Base-by-base conservation (phyloP, 2,797 vertebrate species). In the Peromyscus eremicus region DNA sequence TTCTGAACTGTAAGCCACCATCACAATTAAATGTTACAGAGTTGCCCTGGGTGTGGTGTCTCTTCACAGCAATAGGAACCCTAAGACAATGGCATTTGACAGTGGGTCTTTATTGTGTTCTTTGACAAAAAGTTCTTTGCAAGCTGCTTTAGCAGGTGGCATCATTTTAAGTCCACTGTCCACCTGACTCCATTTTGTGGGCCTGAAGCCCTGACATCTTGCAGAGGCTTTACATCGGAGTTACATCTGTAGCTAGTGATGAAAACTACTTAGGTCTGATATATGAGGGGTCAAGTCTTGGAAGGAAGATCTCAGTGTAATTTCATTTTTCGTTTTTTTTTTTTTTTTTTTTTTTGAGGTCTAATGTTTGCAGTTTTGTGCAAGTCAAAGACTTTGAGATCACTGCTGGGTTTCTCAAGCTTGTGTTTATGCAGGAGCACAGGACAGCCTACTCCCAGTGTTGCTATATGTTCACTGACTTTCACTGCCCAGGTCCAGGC, bases 51-150 rank as follows among this genome's bases (percentile, higher is more conserved):
- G 27, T 29, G 27, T 29, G 62, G 9, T 64, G 27, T 64, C 62
- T 64, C 27, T 64, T 64, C 62, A 64, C 62, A 64, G 62, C 62
- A 73, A 21, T 73, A 40, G 70, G n/a, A 73, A 73, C 9, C 70
- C 37, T 73, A 40, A 71, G 37, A 71, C 70, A 37, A 21, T 0
- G 19, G 13, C 29, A 23, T 49, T 66, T 94, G 25, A 73, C 43
- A 21, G 32, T 75, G 73, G 32, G 60, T 85, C 7, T 34, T 89
- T 87, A 21, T 57, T 89, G 95, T 87, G 76, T 81, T 97, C 57
- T 49, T 68, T 92, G 43, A 89, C 57, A 77, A 3, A 37, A 94
- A 70, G 32, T 95, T 92, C 76, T 14, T 75, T 85, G n/a, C n/a
- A 89, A n/a, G 57, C 32, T 82, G 4, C 89, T 94, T 92, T 71